phyloP scores from a whole-genome alignment of 2,113 vertebrate genomes.

The Pluvialis apricaria region DNA sequence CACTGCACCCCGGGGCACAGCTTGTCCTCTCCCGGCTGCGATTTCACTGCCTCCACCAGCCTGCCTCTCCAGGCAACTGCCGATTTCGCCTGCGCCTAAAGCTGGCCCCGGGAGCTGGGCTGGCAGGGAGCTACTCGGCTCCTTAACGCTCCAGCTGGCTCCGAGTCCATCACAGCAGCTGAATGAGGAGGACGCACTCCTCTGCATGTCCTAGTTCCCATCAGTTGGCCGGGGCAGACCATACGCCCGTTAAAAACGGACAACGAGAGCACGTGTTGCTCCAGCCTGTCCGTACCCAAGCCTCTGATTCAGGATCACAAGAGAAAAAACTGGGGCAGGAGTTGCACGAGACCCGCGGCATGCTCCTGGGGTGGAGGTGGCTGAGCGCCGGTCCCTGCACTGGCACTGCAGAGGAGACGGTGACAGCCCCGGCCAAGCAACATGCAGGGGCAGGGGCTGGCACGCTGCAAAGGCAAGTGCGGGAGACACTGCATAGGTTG shows the following conservation, averaged over 20 bases:
- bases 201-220: constrained; percentile 53
- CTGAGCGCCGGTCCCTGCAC: accelerated
- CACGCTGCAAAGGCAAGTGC: accelerated
- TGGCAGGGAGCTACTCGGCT: background rate
- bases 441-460: background rate
- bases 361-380: background rate
- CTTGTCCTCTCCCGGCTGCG: background rate
- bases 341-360: accelerated
- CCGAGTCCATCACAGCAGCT: background rate
- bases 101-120: background rate
- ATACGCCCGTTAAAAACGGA: background rate
- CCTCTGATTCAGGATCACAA: background rate
- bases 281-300: background rate
- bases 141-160: constrained; percentile 26
- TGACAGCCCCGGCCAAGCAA: background rate
- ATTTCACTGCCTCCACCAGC: background rate
- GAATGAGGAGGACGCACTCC: background rate
- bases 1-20: background rate
- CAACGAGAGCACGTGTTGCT: background rate
- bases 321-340: background rate
- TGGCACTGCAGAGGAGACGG: background rate
- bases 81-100: background rate
- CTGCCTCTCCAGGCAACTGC: background rate
- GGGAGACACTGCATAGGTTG: background rate
- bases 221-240: background rate